Conservation (phyloP, 2,113 vertebrate species). For the Cyanocitta stelleri region DNA sequence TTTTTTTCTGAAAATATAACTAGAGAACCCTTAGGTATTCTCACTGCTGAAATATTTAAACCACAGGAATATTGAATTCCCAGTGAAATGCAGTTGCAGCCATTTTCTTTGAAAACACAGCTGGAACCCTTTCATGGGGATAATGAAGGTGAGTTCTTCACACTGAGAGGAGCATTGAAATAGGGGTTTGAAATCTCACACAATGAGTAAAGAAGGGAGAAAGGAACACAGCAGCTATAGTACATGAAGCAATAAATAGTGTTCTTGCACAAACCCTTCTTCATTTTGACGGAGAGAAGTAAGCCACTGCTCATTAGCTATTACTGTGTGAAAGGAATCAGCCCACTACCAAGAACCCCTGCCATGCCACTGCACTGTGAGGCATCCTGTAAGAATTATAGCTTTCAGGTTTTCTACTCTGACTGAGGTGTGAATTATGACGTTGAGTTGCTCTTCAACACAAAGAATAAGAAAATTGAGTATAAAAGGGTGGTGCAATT, state of each 20-base stretch:
- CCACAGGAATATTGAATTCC: neutral
- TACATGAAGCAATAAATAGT: neutral
- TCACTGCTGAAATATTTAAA: constrained; percentile 2
- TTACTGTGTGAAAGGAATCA: neutral
- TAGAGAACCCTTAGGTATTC: neutral
- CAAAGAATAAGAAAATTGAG: neutral
- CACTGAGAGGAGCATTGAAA: neutral
- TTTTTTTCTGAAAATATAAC: neutral
- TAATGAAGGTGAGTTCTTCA: neutral
- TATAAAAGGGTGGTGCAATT: neutral
- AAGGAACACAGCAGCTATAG: neutral
- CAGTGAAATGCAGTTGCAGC: neutral
- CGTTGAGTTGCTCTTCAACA: neutral
- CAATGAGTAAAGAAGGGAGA: neutral
- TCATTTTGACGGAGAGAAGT: neutral
- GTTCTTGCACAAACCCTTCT: neutral
- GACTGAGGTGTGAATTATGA: neutral
- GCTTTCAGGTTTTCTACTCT: neutral
- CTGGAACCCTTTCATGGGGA: neutral
- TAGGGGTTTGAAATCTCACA: neutral
- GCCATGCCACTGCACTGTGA: neutral
- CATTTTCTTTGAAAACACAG: constrained; percentile 17
- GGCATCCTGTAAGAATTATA: neutral
- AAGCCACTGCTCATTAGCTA: neutral
- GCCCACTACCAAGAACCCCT: neutral